Evolutionary conservation across 2,888 invertebrate genomes (phyloP), one percentile per base, ranked within the genome.

Genomic region (Anorthoa munda): DNA sequence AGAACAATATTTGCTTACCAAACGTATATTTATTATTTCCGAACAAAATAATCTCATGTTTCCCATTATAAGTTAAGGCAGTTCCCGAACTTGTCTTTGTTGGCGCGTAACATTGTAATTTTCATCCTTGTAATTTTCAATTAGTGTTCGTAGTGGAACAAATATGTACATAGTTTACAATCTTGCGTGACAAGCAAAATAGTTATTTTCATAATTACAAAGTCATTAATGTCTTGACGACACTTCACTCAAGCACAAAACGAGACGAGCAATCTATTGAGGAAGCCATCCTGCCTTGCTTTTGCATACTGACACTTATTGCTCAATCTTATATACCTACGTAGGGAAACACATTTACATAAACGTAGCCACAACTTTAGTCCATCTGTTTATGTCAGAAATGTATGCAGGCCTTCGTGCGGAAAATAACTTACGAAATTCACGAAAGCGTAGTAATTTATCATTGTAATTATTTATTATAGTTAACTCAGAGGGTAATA

Each of bases 131-230:
- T 79, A 82, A 87, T 81, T 84, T 84, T 82, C 82, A 83, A 87
- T 87, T 84, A 84, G 70, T 81, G 76, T 71, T 81, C 72, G 70
- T 82, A 78, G 76, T 81, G 69, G 67, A 82, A 79, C 84, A 86
- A 85, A 83, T 87, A 83, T 84, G 78, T 82, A 81, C 83, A 84
- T 85, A 87, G 87, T 87, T 87, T 72, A 80, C 71, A 78, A 82
- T 83, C 73, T 76, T 75, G 74, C 78, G 80, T 86, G 87, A 85
- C 85, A 83, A 81, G 85, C 84, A 74, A 82, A 86, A 86, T 84
- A 74, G 78, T 75, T 82, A 84, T 81, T 84, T 84, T 86, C 81
- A 86, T 84, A 88, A 89, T 89, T 87, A 88, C 81, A 87, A 89
- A 87, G 85, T 87, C 85, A 84, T 89, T 89, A 88, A 85, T 86